Percentiles rank a stretch among this genome's conserved stretches.
These are phyloP conservation scores for Himalopsyche kuldschensis DNA, from an alignment of 2,888 invertebrate genomes.

Conservation along the genomic window DNA sequence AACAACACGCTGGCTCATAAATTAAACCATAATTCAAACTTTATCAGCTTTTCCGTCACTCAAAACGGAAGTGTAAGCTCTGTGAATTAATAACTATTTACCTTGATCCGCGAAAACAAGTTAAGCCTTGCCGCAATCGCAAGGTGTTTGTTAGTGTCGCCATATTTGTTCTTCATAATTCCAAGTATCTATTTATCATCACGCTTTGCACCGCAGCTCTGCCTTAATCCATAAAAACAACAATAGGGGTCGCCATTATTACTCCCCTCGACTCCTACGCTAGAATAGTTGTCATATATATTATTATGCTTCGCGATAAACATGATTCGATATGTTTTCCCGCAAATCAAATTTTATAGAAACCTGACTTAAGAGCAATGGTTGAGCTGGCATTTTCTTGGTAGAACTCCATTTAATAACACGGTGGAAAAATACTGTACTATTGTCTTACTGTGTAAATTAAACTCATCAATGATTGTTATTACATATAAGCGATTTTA, in stretches of 20 bases:
- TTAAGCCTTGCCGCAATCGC: neutral
- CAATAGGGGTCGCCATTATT: neutral
- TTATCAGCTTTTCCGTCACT: neutral
- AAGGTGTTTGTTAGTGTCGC: neutral
- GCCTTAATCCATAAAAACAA: neutral
- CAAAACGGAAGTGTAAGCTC: neutral
- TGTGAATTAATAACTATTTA: neutral
- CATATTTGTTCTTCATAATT: neutral
- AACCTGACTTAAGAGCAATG: too few species aligned
- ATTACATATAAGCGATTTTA: too few species aligned
- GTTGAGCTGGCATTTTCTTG: too few species aligned
- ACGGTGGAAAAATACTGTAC: too few species aligned
- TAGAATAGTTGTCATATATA: too few species aligned
- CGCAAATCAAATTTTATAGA: too few species aligned
- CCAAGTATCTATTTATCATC: neutral
- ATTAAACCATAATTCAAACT: neutral
- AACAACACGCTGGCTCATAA: neutral
- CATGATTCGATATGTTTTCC: too few species aligned
- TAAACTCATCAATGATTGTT: too few species aligned
- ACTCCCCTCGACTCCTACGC: too few species aligned
- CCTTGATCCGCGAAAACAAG: neutral
- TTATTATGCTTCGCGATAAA: too few species aligned
- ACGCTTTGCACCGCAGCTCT: neutral
- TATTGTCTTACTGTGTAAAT: too few species aligned
- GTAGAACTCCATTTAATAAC: too few species aligned